Evolutionary conservation across 64 coral and sea anemone species (phyloP), one percentile per base, ranked within the genome.

Genomic region (Dendronephthya gigantea): DNA sequence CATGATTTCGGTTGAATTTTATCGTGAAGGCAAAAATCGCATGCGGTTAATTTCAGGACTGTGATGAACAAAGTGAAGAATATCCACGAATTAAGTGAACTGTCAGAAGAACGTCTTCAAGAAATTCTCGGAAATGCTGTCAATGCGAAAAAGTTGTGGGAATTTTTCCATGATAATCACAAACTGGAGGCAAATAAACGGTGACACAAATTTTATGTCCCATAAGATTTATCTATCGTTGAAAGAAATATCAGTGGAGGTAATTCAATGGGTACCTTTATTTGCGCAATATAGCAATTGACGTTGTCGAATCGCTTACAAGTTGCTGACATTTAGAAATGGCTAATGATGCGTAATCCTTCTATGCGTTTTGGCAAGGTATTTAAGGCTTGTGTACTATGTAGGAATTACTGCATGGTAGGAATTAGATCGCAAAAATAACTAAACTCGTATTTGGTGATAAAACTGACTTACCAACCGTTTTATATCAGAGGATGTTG

Each of bases 131-230:
- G 83, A 11, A 93, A 93, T 45, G 50, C 83, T 23, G 66, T 10
- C 34, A 85, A 49, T 30, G 91, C 91, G 0, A 93, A 93, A 49
- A 39, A 59, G 23, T 52, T 93, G 7, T 93, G 91, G 91, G 88
- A 93, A 39, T 93, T 93, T 22, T 82, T 93, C 45, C 91, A 93
- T 39, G 29, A 14, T 1, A 85, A 86, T 10, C 84, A 48, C 16
- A 89, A 70, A 83, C 36, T 35, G 10, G 72, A 79, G 34, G 55
- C 55, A 27, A 62, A 23, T 27, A 62, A 62, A 62, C 55, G 55
- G 8, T 62, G 19, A 62, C 55, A 19, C 19, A 27, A 62, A 62
- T 6, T n/a, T 23, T 23, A 62, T 27, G 55, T 7, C 1, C 55
- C 17, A 62, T 45, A 11, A 6, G 41, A 45, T 6, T 45, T 45